Percentiles rank a stretch among this genome's conserved stretches.
These are phyloP conservation scores for Metaphire vulgaris DNA, from an alignment of 1,140 invertebrate species.

Conservation along the genomic window DNA sequence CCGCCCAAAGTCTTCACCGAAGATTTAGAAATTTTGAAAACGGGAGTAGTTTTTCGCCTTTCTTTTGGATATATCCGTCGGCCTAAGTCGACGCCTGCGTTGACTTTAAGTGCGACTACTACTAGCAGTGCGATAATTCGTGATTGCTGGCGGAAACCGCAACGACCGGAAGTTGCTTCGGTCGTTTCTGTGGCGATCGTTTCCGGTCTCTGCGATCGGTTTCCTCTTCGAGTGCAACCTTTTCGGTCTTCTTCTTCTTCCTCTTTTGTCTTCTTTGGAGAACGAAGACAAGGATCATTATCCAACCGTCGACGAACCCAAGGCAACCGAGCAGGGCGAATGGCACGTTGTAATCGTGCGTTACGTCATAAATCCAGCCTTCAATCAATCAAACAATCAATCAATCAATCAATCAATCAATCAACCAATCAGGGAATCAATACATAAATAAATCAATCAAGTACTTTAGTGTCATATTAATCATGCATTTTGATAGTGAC, in stretches of 20 bases:
- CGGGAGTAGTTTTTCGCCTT: too few species aligned
- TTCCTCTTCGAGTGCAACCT: too few species aligned
- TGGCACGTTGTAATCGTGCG: background rate
- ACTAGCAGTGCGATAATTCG: background rate
- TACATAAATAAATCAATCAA: too few species aligned
- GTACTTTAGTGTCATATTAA: too few species aligned
- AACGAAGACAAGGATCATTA: background rate
- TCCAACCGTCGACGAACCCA: background rate
- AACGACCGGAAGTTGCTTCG: background rate
- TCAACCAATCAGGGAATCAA: background rate
- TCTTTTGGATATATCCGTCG: too few species aligned
- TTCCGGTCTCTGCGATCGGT: too few species aligned
- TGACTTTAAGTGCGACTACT: too few species aligned
- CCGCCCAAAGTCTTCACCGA: too few species aligned
- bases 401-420: background rate
- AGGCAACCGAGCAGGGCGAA: background rate
- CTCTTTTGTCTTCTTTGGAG: background rate
- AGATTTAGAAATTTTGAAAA: too few species aligned
- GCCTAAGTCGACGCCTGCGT: too few species aligned
- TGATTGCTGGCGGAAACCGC: background rate
- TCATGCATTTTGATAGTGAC: too few species aligned
- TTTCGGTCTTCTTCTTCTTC: too few species aligned
- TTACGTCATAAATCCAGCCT: background rate
- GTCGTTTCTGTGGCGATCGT: background rate
- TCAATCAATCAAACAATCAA: background rate